Evolutionary conservation across 1,140 invertebrate genomes (phyloP), one percentile per base, ranked within the genome.

Genomic region (Saxidomus purpurata): DNA sequence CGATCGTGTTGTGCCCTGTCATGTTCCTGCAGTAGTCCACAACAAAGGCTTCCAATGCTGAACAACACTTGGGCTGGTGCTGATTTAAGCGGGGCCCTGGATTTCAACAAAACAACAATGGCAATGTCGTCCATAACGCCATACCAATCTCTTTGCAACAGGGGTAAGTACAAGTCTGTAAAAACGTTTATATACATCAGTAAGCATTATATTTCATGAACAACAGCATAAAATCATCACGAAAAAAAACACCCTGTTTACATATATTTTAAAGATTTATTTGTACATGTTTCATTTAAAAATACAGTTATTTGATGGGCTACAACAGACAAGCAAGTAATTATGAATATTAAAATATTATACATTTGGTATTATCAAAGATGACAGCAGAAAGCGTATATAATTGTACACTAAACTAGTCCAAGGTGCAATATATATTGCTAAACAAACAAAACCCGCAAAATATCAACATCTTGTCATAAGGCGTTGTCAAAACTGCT

Each of bases 1-100:
- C 90, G 93, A 34, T 94, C 92, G 34, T 95, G 93, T 87, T 95
- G 94, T 91, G 94, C 94, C 63, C 91, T 95, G 36, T 94, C 94
- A 0, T 95, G 94, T 69, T 90, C 92, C 28, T 95, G 94, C 85
- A 94, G 91, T 82, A 93, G 89, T 77, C 92, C 80, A 47, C 87
- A 94, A 55, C 93, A 94, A 84, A 85, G 94, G 80, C 87, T 94
- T 34, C 93, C 93, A 79, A 93, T 93, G 82, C 87, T 94, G 89
- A 94, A 95, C 85, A 93, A 92, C 87, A 88, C 92, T 6, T 95
- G 94, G 94, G 92, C 94, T 34, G 89, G 86, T 17, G 94, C 93
- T 15, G 91, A 92, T 49, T 89, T 93, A 0, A 87, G 91, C 25
- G 90, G 90, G 22, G 90, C 89, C 31, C 77, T 95, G 61, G 93